phyloP scores from a whole-genome alignment of 2,113 vertebrate genomes.

The Megaptera novaeangliae region DNA sequence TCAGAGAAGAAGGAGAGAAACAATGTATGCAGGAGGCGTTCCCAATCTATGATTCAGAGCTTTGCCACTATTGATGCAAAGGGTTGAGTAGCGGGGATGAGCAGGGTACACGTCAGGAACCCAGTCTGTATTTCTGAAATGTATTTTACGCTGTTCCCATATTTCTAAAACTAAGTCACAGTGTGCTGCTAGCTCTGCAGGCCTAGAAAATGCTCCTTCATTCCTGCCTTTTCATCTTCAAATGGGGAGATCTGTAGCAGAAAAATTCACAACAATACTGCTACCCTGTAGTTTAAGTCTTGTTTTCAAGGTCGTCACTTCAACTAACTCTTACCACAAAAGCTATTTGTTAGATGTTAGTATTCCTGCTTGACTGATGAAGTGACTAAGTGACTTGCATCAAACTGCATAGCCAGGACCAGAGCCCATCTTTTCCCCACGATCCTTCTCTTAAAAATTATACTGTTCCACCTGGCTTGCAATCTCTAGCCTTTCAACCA shows the following conservation, averaged over 20 bases:
- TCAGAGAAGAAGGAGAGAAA: neutral
- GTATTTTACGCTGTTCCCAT: no score
- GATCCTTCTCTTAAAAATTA: neutral
- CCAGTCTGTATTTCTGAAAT: neutral
- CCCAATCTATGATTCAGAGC: neutral
- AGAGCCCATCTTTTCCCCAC: neutral
- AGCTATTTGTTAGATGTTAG: neutral
- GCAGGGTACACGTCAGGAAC: rapidly evolving
- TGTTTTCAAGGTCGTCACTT: neutral
- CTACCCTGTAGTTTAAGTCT: neutral
- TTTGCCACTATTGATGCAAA: neutral
- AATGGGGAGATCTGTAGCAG: neutral
- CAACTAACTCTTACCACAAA: neutral
- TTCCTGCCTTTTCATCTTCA: neutral
- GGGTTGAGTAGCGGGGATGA: rapidly evolving
- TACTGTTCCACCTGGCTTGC: neutral
- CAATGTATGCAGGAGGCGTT: neutral
- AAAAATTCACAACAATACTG: neutral
- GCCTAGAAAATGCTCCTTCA: neutral
- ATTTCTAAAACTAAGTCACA: neutral
- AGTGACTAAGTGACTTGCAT: neutral
- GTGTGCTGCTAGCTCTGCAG: neutral
- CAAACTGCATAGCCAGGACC: neutral
- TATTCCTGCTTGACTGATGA: neutral
- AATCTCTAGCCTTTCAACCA: neutral